Base-by-base conservation (phyloP, 2,888 invertebrate genomes). In the Torymus aiolomorphi region DNA sequence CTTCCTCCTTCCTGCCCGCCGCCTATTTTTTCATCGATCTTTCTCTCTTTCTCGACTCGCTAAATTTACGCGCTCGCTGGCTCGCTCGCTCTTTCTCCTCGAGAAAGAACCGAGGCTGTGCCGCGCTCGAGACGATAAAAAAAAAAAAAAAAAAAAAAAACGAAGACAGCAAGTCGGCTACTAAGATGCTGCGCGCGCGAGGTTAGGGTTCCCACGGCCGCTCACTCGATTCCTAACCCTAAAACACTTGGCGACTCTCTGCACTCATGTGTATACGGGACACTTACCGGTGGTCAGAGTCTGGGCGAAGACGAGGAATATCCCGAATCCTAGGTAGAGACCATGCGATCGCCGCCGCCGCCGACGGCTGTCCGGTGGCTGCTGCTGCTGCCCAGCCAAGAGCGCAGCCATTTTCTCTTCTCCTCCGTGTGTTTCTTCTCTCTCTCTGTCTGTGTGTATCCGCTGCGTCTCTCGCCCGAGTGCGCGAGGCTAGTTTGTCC, bases 331-430 rank as follows among this genome's bases (percentile, higher is more conserved):
- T 83, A 89, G 83, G 87, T 87, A 88, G 80, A 89, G 85, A 85
- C 87, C 86, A 86, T 85, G 85, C 85, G 85, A 84, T 86, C 85
- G 87, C 57, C 49, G 59, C 51, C 86, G 42, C 87, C 85, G 87
- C 18, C 85, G 85, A 84, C 84, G 86, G 86, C 73, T 73, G 67
- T 42, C 42, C 42, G 42, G 42, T 42, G 42, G 42, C 42, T 42
- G 42, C 42, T 42, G 42, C 42, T 42, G 72, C 62, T 57, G 80
- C 61, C 63, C 87, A 86, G 86, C 87, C 87, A 86, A 87, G 88
- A 87, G 86, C 88, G 88, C 87, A 89, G 90, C 90, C 90, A 90
- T 90, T 90, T 90, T 90, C 89, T 67, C 56, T 51, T 42, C 31
- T 56, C 20, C 49, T 69, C 65, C 24, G 4, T 31, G 42, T 42